Evolutionary conservation across 2,113 vertebrate genomes (phyloP).

Genomic region (Meles meles): DNA sequence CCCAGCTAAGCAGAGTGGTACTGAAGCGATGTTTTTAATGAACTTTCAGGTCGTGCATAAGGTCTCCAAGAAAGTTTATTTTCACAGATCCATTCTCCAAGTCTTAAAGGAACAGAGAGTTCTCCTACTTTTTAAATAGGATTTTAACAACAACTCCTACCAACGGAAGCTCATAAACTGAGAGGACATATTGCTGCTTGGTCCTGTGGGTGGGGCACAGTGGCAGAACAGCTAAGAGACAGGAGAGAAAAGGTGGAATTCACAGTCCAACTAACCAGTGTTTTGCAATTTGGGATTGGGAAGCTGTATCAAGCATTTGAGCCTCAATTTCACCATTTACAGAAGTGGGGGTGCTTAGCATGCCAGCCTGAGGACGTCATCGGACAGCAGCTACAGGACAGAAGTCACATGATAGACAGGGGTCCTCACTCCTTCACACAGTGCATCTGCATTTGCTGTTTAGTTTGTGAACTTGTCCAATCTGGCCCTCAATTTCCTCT

Average conservation of each 20-base stretch:
- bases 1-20: conserved; percentile 50
- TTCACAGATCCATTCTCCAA: conserved; percentile 39
- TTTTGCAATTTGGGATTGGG: not conserved
- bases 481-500: not conserved
- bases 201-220: not conserved
- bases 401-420: fast-evolving
- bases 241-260: not conserved
- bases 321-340: not conserved
- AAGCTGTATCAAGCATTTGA: not conserved
- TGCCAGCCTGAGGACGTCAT: not conserved
- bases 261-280: not conserved
- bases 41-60: conserved; percentile 67
- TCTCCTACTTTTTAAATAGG: not conserved
- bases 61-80: conserved; percentile 51
- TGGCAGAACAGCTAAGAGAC: not conserved
- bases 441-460: too few species aligned
- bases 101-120: conserved; percentile 60
- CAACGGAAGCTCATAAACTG: not conserved
- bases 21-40: conserved; percentile 43
- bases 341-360: not conserved
- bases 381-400: not conserved
- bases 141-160: not conserved
- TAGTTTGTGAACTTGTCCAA: not conserved
- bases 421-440: not conserved
- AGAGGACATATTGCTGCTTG: not conserved